Percentiles rank a stretch among this genome's conserved stretches.
Conservation (phyloP, 2,888 invertebrate species). For the Caradrina kadenii region DNA sequence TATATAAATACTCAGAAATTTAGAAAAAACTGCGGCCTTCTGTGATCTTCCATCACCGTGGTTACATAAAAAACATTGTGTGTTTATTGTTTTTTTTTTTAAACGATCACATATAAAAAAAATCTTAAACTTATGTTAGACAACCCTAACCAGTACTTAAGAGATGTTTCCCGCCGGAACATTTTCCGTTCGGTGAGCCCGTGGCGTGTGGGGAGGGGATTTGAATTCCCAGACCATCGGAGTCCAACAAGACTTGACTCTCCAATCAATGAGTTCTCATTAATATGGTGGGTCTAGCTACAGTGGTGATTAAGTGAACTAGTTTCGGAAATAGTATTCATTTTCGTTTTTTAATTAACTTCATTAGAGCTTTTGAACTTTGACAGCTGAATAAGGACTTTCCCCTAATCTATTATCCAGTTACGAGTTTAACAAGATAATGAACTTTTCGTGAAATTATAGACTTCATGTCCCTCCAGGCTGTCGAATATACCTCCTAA, state of each 20-base stretch:
- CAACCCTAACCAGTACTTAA: constrained; percentile 41
- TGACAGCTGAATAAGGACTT: not conserved
- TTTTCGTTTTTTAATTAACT: constrained; percentile 17
- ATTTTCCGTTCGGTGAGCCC: constrained; percentile 37
- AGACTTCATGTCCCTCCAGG: not conserved
- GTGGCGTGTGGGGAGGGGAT: constrained; percentile 3
- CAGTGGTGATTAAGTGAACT: constrained; percentile 39
- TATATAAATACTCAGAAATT: not conserved
- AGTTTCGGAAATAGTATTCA: constrained; percentile 30
- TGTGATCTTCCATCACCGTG: not conserved
- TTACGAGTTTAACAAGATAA: not conserved
- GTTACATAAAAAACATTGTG: too few species aligned
- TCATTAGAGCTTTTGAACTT: constrained; percentile 8
- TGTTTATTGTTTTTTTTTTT: not conserved
- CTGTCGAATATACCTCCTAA: not conserved
- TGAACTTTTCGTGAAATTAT: not conserved
- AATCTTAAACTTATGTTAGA: not conserved
- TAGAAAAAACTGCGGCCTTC: too few species aligned
- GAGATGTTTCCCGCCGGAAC: constrained; percentile 45
- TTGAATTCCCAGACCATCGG: constrained; percentile 20
- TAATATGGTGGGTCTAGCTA: constrained; percentile 13
- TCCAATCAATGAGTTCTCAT: not conserved
- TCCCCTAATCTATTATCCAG: constrained; percentile 1
- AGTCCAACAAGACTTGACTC: constrained; percentile 6
- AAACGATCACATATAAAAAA: not conserved